Evolutionary conservation across 2,888 invertebrate species (phyloP), one percentile per base, ranked within the genome.

Genomic region (Apodemia hepburni): DNA sequence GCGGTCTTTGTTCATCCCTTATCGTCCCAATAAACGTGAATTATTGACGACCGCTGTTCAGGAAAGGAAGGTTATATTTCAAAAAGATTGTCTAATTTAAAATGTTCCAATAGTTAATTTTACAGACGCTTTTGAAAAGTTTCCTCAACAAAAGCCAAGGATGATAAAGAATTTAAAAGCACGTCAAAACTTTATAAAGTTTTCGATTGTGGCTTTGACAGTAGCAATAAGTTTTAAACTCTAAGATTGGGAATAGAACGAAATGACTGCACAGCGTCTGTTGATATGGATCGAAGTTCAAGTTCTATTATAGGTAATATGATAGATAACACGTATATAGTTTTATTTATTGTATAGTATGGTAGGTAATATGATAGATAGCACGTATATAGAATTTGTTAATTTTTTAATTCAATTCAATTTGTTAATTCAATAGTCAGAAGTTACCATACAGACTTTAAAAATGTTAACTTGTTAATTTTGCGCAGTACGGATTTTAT

Each of bases 11-110:
- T 85, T 80, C 84, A 70, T 72, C 75, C 75, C 82, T 87, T 88
- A 88, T 87, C 87, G 82, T 76, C 77, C 82, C 86, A 88, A 88
- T 88, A 87, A 89, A 84, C 69, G 80, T 87, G 86, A 89, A 75
- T 85, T 88, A 89, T 86, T 75, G 80, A 72, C 77, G 73, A 76
- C 79, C 81, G 78, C 79, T 81, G 84, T 74, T 81, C 81, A 75
- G 77, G 76, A 81, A 81, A 74, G 76, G 75, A 73, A 70, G 70
- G 72, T 75, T 77, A 82, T 87, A 85, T 86, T 79, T 87, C 84
- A 87, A 77, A 84, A 78, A 85, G 84, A 87, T 85, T 84, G 83
- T 85, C 86, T 86, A 82, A 87, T 86, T 87, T 87, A 79, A 85
- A 87, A 86, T 78, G 77, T 76, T 79, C 2, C 45, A 33, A 47